Conservation (phyloP, 2,113 vertebrate genomes). For the Mustela lutreola region DNA sequence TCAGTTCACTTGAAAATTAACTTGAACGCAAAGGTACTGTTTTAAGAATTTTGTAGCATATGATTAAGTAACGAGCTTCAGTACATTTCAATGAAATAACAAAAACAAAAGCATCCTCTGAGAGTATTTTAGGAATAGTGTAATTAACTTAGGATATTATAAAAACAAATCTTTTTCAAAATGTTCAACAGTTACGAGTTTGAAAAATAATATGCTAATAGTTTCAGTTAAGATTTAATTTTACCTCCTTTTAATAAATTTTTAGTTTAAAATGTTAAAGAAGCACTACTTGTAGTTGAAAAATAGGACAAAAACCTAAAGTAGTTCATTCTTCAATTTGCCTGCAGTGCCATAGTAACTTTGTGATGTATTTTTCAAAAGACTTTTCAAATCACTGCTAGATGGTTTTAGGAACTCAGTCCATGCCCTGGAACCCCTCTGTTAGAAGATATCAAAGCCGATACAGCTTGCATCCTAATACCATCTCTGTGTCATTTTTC, state of each 20-base stretch:
- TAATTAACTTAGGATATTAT: conserved; percentile 5
- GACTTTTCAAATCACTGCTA: conserved; percentile 79
- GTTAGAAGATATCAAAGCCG: conserved; percentile 76
- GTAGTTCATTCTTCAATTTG: conserved; percentile 70
- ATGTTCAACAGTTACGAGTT: neutral
- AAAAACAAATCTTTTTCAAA: conserved; percentile 14
- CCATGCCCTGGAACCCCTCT: conserved; percentile 53
- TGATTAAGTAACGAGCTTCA: neutral
- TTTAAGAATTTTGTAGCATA: neutral
- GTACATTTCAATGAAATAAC: neutral
- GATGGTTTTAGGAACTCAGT: conserved; percentile 77
- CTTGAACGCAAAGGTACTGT: neutral
- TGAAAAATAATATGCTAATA: neutral
- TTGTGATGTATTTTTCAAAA: conserved; percentile 85
- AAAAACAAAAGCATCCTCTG: neutral
- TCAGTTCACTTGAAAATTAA: conserved; percentile 49
- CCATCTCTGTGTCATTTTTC: conserved; percentile 25
- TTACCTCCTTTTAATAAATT: conserved; percentile 1
- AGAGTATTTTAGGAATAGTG: neutral
- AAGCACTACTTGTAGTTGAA: conserved; percentile 66
- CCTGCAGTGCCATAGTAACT: conserved; percentile 71
- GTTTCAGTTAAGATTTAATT: conserved; percentile 30
- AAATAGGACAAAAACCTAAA: conserved; percentile 76
- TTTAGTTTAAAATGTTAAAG: conserved; percentile 72
- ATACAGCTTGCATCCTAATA: conserved; percentile 64